phyloP scores from a whole-genome alignment of 2,888 invertebrate species.

The Lasioglossum figueresi region DNA sequence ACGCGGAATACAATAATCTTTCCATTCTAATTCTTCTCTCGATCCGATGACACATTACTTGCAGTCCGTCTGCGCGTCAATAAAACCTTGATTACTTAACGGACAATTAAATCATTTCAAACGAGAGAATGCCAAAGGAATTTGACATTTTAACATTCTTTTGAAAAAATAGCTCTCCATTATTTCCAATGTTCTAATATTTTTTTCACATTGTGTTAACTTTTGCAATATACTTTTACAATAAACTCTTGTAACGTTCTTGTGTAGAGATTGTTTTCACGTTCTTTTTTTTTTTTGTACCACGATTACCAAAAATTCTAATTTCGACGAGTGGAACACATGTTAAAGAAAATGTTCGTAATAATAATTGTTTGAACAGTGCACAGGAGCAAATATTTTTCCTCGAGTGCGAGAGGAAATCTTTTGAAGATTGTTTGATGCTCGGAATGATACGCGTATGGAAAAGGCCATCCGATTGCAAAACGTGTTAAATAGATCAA shows the following conservation, averaged over 20 bases:
- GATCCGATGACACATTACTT: slow-evolving; percentile 13
- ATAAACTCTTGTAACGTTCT: background rate
- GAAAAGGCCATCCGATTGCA: slow-evolving; percentile 5
- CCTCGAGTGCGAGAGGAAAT: background rate
- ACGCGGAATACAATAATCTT: slow-evolving; percentile 27
- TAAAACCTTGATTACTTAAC: slow-evolving; percentile 5
- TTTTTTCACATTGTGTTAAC: background rate
- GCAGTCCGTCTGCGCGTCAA: background rate
- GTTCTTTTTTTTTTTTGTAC: background rate
- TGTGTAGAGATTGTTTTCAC: background rate
- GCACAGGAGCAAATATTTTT: background rate
- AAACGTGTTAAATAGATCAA: slow-evolving; percentile 4
- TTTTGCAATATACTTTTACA: background rate
- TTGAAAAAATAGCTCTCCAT: no score
- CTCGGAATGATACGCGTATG: background rate
- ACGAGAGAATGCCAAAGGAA: background rate
- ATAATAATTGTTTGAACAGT: background rate
- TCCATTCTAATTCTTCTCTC: slow-evolving; percentile 20
- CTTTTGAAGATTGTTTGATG: background rate
- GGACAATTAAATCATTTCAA: background rate
- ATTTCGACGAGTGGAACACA: background rate
- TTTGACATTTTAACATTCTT: background rate
- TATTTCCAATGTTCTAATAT: no score
- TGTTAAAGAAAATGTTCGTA: background rate
- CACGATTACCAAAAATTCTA: background rate